phyloP scores from a whole-genome alignment of 2,888 invertebrate genomes.

The Craniophora ligustri region DNA sequence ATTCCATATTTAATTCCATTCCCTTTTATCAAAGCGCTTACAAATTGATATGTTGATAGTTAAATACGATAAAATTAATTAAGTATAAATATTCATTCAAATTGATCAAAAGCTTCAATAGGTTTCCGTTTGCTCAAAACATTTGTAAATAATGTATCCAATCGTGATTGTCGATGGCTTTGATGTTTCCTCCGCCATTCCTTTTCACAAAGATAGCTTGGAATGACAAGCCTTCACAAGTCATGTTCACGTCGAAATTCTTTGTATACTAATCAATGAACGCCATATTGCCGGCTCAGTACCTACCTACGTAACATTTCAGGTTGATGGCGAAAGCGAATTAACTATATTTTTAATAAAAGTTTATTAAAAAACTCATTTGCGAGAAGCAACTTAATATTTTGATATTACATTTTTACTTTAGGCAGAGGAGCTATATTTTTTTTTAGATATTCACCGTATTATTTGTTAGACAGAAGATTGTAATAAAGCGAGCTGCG shows the following conservation, averaged over 20 bases:
- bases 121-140: conserved; percentile 15
- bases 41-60: too few species aligned
- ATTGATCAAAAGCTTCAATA: neutral
- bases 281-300: conserved; percentile 18
- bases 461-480: conserved; percentile 32
- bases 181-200: conserved; percentile 34
- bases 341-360: conserved; percentile 51
- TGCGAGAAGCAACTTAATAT: conserved; percentile 36
- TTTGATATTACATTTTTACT: conserved; percentile 46
- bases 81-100: neutral
- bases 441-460: conserved; percentile 31
- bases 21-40: too few species aligned
- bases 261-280: conserved; percentile 38
- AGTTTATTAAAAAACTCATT: conserved; percentile 60
- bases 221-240: conserved; percentile 43
- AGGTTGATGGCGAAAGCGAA: conserved; percentile 22
- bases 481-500: conserved; percentile 36
- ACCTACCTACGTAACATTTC: conserved; percentile 45
- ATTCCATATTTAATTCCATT: neutral
- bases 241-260: conserved; percentile 39
- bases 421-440: conserved; percentile 8
- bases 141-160: conserved; percentile 23
- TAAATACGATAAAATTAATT: neutral
- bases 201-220: conserved; percentile 39
- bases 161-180: conserved; percentile 31